Percentiles rank a stretch among this genome's conserved stretches.
Evolutionary conservation across 2,888 invertebrate species (phyloP).

Genomic region (Charanyca ferruginea): DNA sequence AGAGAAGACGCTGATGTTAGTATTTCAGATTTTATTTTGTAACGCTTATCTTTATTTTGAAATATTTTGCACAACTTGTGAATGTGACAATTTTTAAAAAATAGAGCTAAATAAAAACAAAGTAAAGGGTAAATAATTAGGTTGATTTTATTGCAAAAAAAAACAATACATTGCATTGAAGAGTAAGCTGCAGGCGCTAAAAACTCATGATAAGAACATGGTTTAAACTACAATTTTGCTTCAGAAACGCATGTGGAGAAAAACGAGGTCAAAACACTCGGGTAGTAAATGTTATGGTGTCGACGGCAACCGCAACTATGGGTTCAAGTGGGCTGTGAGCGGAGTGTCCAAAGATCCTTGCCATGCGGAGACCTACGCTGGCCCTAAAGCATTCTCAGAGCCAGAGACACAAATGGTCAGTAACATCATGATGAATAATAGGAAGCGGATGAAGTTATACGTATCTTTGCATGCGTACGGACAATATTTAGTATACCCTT

Average conservation of each 20-base stretch:
- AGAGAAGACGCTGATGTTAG: constrained; percentile 79
- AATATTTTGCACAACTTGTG: no score
- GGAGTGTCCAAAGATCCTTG: constrained; percentile 93
- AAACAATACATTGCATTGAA: background rate
- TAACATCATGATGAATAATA: constrained; percentile 87
- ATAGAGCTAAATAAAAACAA: no score
- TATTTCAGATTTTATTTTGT: background rate
- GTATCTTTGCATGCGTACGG: constrained; percentile 94
- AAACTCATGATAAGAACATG: background rate
- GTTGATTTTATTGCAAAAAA: no score
- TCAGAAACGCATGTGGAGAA: constrained; percentile 92
- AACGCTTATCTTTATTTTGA: no score
- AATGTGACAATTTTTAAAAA: no score
- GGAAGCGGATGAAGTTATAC: constrained; percentile 91
- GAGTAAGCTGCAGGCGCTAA: background rate
- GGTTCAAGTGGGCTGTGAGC: constrained; percentile 92
- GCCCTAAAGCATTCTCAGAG: constrained; percentile 92
- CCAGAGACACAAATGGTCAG: constrained; percentile 91
- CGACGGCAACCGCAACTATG: constrained; percentile 94
- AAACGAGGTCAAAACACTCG: constrained; percentile 88
- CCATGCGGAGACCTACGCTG: constrained; percentile 91
- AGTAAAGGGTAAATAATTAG: no score
- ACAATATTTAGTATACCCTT: constrained; percentile 92
- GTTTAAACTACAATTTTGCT: constrained; percentile 45
- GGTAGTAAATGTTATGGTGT: constrained; percentile 89